Evolutionary conservation across 2,113 vertebrate genomes (phyloP).

Genomic region (Leuciscus idus): DNA sequence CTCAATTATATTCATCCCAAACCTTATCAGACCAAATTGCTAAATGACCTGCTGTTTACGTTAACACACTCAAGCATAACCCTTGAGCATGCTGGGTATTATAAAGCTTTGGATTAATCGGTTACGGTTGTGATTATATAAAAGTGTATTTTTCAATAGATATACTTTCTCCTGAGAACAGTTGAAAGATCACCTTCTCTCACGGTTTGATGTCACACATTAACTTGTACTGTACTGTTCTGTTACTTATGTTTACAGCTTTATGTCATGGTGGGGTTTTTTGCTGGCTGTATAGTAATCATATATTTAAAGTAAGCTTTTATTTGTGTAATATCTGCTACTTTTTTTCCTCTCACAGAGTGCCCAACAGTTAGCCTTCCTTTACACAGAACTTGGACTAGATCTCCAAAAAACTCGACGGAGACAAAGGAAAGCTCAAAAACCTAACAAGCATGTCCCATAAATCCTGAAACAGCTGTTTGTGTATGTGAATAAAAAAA

Average conservation of each 20-base stretch:
- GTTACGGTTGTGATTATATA: neutral
- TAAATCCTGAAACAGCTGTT: neutral
- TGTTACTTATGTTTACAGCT: neutral
- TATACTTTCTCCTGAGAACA: neutral
- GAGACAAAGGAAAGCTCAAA: constrained; percentile 44
- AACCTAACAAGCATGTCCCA: neutral
- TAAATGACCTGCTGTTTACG: neutral
- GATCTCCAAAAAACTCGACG: constrained; percentile 49
- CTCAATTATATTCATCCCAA: neutral
- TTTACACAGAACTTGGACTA: constrained; percentile 83
- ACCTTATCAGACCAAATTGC: neutral
- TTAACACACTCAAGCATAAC: neutral
- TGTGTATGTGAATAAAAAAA: neutral
- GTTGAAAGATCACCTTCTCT: neutral
- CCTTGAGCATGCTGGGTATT: neutral
- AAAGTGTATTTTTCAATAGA: neutral
- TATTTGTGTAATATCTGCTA: neutral
- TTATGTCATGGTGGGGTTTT: neutral
- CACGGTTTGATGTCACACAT: constrained; percentile 7
- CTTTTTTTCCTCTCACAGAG: constrained; percentile 74
- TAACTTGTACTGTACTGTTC: constrained; percentile 9
- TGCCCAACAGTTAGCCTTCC: constrained; percentile 86
- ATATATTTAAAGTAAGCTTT: neutral
- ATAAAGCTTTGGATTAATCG: neutral
- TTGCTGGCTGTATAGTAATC: too few species aligned